A percentile compares a stretch with the other conserved stretches of the same genome.
Conservation (phyloP, 2,888 invertebrate genomes). For the Amblyjoppa proteus region DNA sequence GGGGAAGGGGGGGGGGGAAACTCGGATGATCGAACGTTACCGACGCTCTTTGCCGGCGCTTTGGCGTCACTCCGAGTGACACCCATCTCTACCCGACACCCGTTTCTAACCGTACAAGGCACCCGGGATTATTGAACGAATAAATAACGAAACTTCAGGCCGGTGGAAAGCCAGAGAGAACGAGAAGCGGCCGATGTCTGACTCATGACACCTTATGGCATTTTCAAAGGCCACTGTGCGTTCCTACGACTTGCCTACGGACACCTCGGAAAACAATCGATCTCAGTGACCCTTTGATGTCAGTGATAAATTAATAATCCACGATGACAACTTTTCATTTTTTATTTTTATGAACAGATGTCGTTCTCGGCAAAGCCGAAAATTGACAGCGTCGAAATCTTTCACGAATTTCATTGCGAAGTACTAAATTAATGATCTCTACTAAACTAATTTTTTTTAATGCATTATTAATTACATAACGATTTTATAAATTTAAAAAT, state of each 20-base stretch:
- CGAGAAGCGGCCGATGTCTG: constrained; percentile 37
- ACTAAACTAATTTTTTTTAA: too few species aligned
- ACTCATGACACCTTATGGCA: constrained; percentile 61
- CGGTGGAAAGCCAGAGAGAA: not conserved
- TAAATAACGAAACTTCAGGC: constrained; percentile 26
- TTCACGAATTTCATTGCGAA: too few species aligned
- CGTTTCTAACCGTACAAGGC: constrained; percentile 38
- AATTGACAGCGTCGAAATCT: too few species aligned
- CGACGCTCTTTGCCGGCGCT: constrained; percentile 1
- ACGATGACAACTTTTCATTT: not conserved
- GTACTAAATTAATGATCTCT: too few species aligned
- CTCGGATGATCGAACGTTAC: constrained; percentile 23
- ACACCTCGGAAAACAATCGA: constrained; percentile 33
- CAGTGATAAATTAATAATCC: not conserved
- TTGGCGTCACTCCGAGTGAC: constrained; percentile 33
- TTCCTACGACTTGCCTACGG: not conserved
- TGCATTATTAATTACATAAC: too few species aligned
- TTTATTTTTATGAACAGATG: not conserved
- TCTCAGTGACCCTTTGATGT: not conserved
- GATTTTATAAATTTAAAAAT: too few species aligned
- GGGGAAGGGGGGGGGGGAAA: not conserved
- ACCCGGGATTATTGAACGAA: constrained; percentile 21
- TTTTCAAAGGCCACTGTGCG: constrained; percentile 55
- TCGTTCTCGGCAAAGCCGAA: too few species aligned
- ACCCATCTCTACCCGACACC: constrained; percentile 18